Percentiles rank a stretch among this genome's conserved stretches.
Conservation (phyloP, 1,140 invertebrate genomes). For the Zelostemma sp. region DNA sequence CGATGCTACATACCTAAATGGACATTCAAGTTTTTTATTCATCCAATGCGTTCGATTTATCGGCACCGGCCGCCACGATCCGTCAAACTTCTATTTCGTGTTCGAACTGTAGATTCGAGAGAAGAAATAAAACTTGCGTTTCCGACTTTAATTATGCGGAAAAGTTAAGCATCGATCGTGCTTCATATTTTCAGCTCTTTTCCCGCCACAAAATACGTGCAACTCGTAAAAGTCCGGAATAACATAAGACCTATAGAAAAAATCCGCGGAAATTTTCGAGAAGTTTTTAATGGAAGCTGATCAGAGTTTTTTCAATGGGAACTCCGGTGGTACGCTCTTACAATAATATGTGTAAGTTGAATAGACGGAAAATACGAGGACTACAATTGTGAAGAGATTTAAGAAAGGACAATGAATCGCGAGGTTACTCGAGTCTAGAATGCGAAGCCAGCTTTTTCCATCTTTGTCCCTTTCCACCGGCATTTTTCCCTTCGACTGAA, state of each 20-base stretch:
- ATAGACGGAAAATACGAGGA: slow-evolving; percentile 26
- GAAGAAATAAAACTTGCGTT: too few relatives aligned
- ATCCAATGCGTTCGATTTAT: slow-evolving; percentile 36
- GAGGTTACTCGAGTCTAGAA: slow-evolving; percentile 12
- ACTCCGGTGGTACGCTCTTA: slow-evolving; percentile 33
- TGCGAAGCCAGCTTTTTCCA: slow-evolving; percentile 20
- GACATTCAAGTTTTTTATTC: slow-evolving; percentile 36
- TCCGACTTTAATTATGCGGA: too few relatives aligned
- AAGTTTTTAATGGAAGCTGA: slow-evolving; percentile 28
- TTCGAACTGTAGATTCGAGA: background rate
- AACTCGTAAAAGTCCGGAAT: background rate
- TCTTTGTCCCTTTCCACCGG: slow-evolving; percentile 3
- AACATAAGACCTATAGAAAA: background rate
- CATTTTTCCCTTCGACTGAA: slow-evolving; percentile 33
- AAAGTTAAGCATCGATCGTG: too few relatives aligned
- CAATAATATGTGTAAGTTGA: slow-evolving; percentile 32
- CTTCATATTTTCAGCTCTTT: too few relatives aligned
- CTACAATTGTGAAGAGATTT: slow-evolving; percentile 36
- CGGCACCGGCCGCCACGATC: slow-evolving; percentile 17
- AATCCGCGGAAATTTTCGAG: slow-evolving; percentile 16
- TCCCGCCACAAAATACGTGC: background rate
- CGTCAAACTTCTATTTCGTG: slow-evolving; percentile 10
- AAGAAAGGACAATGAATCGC: slow-evolving; percentile 40
- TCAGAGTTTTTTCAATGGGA: slow-evolving; percentile 26
- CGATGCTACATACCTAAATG: slow-evolving; percentile 25